Evolutionary conservation across 2,797 vertebrate genomes (phyloP).

Genomic region (Paratrypauchen microcephalus): DNA sequence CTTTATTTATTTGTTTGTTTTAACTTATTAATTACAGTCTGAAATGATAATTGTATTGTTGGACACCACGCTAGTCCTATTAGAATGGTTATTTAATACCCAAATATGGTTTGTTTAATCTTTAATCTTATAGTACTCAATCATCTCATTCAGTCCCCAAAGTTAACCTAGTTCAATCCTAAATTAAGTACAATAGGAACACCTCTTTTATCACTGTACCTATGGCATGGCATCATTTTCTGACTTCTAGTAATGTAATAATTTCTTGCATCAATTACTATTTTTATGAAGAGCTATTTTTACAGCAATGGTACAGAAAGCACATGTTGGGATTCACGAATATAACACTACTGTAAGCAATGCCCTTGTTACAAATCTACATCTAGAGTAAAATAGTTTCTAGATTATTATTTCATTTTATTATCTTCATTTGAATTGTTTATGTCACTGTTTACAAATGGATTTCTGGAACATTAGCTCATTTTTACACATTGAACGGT

Average conservation of each 20-base stretch:
- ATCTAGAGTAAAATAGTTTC: conserved; percentile 29
- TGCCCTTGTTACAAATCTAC: conserved; percentile 55
- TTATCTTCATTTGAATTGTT: conserved; percentile 47
- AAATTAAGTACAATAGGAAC: conserved; percentile 5
- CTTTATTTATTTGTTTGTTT: conserved; percentile 24
- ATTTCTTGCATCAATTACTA: conserved; percentile 63
- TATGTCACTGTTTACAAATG: conserved; percentile 67
- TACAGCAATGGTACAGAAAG: conserved; percentile 71
- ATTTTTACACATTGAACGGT: conserved; percentile 42
- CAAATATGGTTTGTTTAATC: conserved; percentile 19
- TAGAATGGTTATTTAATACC: conserved; percentile 12
- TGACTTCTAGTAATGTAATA: conserved; percentile 31
- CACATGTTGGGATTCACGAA: conserved; percentile 57
- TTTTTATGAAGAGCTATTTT: conserved; percentile 80
- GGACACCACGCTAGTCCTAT: not conserved
- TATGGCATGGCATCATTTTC: conserved; percentile 36
- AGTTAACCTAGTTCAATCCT: conserved; percentile 15
- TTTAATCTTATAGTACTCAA: not conserved
- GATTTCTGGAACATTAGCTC: conserved; percentile 52
- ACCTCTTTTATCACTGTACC: conserved; percentile 35
- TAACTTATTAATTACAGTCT: conserved; percentile 23
- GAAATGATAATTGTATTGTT: not conserved
- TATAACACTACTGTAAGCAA: conserved; percentile 54
- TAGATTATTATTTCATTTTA: conserved; percentile 34
- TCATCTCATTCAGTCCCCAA: not conserved